Percentiles rank a stretch among this genome's conserved stretches.
These are phyloP conservation scores for Limonius californicus DNA, from an alignment of 1,140 invertebrate genomes.

Conservation along the genomic window DNA sequence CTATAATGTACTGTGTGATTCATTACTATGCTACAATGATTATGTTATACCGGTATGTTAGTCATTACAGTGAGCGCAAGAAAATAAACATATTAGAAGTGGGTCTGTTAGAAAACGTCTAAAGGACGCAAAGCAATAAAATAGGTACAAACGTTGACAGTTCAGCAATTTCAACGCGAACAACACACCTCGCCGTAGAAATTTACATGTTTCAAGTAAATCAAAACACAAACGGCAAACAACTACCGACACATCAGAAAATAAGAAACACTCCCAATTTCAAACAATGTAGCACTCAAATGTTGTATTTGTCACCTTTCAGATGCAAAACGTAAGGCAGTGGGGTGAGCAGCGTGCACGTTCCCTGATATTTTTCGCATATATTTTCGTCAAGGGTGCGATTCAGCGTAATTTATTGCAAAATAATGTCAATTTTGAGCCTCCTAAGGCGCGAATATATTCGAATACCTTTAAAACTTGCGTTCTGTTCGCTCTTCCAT, in stretches of 20 bases:
- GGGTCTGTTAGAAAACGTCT: too few species aligned
- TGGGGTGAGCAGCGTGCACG: constrained; percentile 13
- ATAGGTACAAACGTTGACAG: neutral
- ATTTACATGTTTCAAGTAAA: constrained; percentile 11
- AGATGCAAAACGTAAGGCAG: constrained; percentile 30
- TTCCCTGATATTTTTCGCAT: constrained; percentile 25
- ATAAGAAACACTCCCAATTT: constrained; percentile 22
- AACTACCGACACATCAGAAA: constrained; percentile 10
- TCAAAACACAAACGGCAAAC: constrained; percentile 13
- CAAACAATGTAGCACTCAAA: constrained; percentile 33
- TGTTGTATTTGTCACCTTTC: constrained; percentile 37
- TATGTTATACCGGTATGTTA: too few species aligned
- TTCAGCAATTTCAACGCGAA: neutral
- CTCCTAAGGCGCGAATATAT: constrained; percentile 21
- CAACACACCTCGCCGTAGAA: neutral
- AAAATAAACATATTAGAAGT: neutral
- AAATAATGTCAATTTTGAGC: constrained; percentile 36
- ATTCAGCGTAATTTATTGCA: constrained; percentile 34
- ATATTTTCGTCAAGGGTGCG: constrained; percentile 31
- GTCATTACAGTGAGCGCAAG: too few species aligned
- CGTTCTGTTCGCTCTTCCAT: constrained; percentile 6
- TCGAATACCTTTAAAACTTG: constrained; percentile 5
- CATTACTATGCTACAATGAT: too few species aligned
- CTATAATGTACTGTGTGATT: too few species aligned
- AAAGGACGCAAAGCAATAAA: neutral